These are phyloP conservation scores for Cheilosia impressa DNA, from an alignment of 2,888 invertebrate genomes.

Conservation along the genomic window DNA sequence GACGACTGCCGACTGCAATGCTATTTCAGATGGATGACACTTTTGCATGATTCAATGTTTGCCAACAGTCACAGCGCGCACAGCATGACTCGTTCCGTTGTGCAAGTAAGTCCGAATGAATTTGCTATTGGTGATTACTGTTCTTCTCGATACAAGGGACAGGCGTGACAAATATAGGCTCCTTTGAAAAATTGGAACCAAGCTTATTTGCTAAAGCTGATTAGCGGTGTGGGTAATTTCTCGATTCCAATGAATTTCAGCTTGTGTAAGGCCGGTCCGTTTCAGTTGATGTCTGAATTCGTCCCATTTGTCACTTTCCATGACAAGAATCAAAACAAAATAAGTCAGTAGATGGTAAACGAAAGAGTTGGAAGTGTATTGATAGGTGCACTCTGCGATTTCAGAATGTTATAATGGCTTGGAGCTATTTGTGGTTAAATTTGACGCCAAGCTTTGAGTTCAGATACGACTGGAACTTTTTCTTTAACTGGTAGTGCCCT, in stretches of 20 bases:
- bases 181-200: conserved; percentile 7
- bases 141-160: conserved; percentile 22
- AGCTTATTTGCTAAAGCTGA: conserved; percentile 29
- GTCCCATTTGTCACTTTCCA: no score
- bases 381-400: no score
- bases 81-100: not conserved
- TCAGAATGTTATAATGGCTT: no score
- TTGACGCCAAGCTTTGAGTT: no score
- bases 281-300: no score
- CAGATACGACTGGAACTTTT: no score
- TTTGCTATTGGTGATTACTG: conserved; percentile 46
- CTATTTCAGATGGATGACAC: conserved; percentile 65
- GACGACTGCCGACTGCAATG: conserved; percentile 5
- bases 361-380: no score
- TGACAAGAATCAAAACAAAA: no score
- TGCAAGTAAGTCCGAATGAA: conserved; percentile 47
- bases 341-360: no score
- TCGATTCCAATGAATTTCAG: conserved; percentile 12
- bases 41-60: conserved; percentile 73
- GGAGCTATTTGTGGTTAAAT: no score
- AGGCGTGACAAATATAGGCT: not conserved
- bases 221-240: conserved; percentile 1
- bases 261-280: not conserved
- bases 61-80: conserved; percentile 35
- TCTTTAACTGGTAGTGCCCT: no score